Percentiles rank a stretch among this genome's conserved stretches.
Evolutionary conservation across 2,888 invertebrate genomes (phyloP).

Genomic region (Apotomis betuletana): DNA sequence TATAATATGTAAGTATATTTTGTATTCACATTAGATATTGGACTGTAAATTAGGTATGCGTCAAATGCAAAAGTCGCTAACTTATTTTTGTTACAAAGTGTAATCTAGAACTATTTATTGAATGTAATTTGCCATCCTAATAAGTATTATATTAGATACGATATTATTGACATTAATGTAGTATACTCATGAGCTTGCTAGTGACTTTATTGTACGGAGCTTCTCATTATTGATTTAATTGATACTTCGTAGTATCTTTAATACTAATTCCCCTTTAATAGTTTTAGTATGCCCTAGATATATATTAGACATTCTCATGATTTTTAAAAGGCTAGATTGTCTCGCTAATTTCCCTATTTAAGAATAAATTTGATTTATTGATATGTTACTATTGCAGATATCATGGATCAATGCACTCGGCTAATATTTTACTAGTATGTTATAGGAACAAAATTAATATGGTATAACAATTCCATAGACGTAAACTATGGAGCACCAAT

Average conservation of each 20-base stretch:
- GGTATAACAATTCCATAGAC: neutral
- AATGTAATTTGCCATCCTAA: slow-evolving; percentile 52
- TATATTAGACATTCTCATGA: slow-evolving; percentile 1
- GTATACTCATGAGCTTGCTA: slow-evolving; percentile 68
- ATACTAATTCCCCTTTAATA: slow-evolving; percentile 9
- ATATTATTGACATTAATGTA: slow-evolving; percentile 45
- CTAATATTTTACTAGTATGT: slow-evolving; percentile 9
- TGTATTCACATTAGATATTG: slow-evolving; percentile 68
- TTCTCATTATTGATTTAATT: slow-evolving; percentile 1
- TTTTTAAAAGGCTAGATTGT: neutral
- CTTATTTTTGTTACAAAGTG: slow-evolving; percentile 69
- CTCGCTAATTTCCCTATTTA: slow-evolving; percentile 38
- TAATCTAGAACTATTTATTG: slow-evolving; percentile 44
- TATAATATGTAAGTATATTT: slow-evolving; percentile 72
- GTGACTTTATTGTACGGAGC: slow-evolving; percentile 51
- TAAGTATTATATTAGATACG: slow-evolving; percentile 55
- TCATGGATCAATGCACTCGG: slow-evolving; percentile 13
- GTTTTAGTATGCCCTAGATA: slow-evolving; percentile 13
- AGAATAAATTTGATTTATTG: neutral
- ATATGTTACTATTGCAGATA: slow-evolving; percentile 14
- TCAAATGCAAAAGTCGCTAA: slow-evolving; percentile 70
- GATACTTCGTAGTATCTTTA: slow-evolving; percentile 19
- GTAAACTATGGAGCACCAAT: slow-evolving; percentile 1
- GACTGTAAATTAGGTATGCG: slow-evolving; percentile 60
- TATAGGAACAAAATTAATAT: slow-evolving; percentile 1